Percentiles rank a stretch among this genome's conserved stretches.
These are phyloP conservation scores for Bradypodion pumilum DNA, from an alignment of 2,797 vertebrate species.

Conservation along the genomic window DNA sequence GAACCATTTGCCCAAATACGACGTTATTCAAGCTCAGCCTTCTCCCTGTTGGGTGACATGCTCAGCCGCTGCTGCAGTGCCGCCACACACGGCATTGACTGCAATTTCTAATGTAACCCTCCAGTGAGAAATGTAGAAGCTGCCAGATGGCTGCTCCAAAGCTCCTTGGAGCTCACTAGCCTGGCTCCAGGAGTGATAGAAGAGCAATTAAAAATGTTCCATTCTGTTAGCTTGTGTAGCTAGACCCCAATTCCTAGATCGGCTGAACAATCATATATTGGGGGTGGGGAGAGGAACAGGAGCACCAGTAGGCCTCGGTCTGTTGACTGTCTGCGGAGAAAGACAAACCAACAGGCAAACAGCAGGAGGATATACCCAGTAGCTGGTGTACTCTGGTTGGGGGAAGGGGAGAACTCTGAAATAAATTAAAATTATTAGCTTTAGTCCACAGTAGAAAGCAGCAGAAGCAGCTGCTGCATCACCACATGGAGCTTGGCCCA, in stretches of 20 bases:
- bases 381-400: slow-evolving; percentile 14
- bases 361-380: not conserved
- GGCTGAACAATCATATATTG: not conserved
- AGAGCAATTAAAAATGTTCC: not conserved
- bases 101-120: not conserved
- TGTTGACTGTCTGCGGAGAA: not conserved
- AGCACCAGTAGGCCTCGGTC: not conserved
- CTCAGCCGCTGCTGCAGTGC: not conserved
- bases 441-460: slow-evolving; percentile 25
- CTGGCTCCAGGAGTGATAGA: not conserved
- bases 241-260: not conserved
- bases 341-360: not conserved
- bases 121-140: not conserved
- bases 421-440: slow-evolving; percentile 33
- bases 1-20: not conserved
- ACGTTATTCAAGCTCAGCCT: not conserved
- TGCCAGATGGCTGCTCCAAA: not conserved
- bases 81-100: not conserved
- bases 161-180: not conserved
- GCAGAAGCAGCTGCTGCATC: slow-evolving; percentile 21
- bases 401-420: slow-evolving; percentile 22
- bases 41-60: not conserved
- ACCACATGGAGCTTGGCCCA: slow-evolving; percentile 38
- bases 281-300: not conserved
- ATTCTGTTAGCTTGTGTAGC: not conserved